These are phyloP conservation scores for Anguilla rostrata DNA, from an alignment of 2,113 vertebrate genomes.

Conservation along the genomic window DNA sequence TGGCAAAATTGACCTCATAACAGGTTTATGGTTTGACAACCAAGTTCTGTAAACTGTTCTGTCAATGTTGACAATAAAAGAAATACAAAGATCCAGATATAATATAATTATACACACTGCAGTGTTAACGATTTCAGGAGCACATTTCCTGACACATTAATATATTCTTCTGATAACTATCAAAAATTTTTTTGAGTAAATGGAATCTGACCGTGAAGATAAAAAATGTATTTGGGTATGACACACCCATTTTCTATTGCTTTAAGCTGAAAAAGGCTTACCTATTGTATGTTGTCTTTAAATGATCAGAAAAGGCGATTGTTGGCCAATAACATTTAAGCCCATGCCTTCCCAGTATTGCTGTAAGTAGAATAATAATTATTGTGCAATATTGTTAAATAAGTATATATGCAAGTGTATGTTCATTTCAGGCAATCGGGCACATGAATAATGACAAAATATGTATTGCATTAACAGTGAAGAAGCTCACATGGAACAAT, in stretches of 20 bases:
- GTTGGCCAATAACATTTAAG: neutral
- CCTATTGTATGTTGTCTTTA: neutral
- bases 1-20: neutral
- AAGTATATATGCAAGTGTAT: neutral
- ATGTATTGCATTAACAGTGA: neutral
- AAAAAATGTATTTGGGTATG: neutral
- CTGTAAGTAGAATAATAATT: neutral
- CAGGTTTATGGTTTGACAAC: neutral
- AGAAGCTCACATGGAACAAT: neutral
- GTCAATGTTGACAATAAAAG: neutral
- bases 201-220: neutral
- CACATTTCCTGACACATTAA: neutral
- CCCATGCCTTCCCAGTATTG: neutral
- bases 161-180: neutral
- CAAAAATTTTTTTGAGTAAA: neutral
- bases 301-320: neutral
- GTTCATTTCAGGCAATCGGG: neutral
- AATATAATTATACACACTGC: neutral
- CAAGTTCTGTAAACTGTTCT: neutral
- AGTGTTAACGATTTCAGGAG: neutral
- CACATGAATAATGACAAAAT: neutral
- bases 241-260: neutral
- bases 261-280: neutral
- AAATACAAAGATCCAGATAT: neutral
- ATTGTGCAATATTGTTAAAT: neutral